Base-by-base conservation (phyloP, 30 jellyfish, hydroid and myxozoan genomes). In the Cassiopea andromeda region DNA sequence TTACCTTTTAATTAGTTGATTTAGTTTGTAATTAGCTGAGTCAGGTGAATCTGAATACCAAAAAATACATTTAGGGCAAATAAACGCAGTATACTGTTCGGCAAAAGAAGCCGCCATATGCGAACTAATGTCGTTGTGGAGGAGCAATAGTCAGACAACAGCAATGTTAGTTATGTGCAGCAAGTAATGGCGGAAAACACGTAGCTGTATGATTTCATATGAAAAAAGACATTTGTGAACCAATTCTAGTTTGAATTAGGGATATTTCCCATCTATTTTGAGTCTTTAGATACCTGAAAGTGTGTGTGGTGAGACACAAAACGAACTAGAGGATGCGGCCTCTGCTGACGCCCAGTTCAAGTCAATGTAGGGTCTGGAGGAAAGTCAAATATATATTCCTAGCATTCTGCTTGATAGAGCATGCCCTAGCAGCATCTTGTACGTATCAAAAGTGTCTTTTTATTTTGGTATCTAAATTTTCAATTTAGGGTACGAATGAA, bases 401-500 rank as follows among this genome's bases (percentile, higher is more conserved):
- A 64, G 43, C 73, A 64, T 4, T 64, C 15, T 13, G 43, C 73
- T 5, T 64, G 73, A 64, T 64, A 2, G 43, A 64, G 15, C 73
- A 64, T 64, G 73, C 15, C 15, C 15, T 14, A 27, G 46, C 83
- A 46, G 83, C 69, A 5, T 75, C 83, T 38, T 75, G 83, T 75
- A 46, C 44, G 83, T 64, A 64, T 64, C 43, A 9, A 16, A 4
- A 2, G 19, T 14, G 38, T 64, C 8, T 2, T 64, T 64, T 64
- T 64, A 2, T 64, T 64, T 9, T 17, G 15, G 5, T 64, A 17
- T 5, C 43, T 64, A 2, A 64, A 4, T 2, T 64, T 17, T 64
- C 6, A 64, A 64, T 5, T 9, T 4, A 9, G 2, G 73, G 43
- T 64, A 9, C 15, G 14, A 58, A 6, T 7, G 68, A 58, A 58